phyloP scores from a whole-genome alignment of 1,140 invertebrate genomes.

The Nephotettix cincticeps region DNA sequence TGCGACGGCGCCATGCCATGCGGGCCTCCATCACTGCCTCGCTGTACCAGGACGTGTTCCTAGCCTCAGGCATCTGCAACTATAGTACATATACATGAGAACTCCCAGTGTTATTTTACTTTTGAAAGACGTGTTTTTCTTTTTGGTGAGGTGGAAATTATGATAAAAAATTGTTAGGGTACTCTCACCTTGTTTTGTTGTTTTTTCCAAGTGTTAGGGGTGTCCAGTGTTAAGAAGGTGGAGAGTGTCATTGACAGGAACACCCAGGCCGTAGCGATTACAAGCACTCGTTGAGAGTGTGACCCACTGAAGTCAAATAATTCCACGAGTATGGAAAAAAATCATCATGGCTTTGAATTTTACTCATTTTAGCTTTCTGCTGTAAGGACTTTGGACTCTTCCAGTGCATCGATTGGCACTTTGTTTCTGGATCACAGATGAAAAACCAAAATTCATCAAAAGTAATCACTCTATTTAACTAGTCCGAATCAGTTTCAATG shows the following conservation, averaged over 20 bases:
- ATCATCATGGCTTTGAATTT: constrained; percentile 40
- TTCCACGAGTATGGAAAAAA: constrained; percentile 40
- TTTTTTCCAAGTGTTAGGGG: background rate
- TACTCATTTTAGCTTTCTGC: constrained; percentile 31
- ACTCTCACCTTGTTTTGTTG: no score
- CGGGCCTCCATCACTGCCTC: constrained; percentile 32
- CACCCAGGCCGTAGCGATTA: constrained; percentile 30
- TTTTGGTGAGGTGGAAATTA: no score
- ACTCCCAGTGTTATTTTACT: background rate
- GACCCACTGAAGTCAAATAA: constrained; percentile 41
- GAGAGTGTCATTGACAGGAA: constrained; percentile 60
- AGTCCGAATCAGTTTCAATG: no score
- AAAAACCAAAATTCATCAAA: constrained; percentile 16
- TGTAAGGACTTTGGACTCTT: no score
- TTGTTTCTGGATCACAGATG: background rate
- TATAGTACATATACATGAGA: background rate
- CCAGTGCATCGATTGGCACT: constrained; percentile 12
- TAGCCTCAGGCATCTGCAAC: constrained; percentile 9
- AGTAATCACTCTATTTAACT: no score
- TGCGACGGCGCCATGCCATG: constrained; percentile 30
- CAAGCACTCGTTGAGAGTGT: constrained; percentile 32
- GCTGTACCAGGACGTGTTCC: constrained; percentile 13
- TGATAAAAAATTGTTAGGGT: no score
- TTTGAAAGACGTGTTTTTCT: no score
- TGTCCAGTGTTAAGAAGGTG: constrained; percentile 69